Percentiles rank a stretch among this genome's conserved stretches.
Conservation (phyloP, 2,888 invertebrate genomes). For the Sphecodes monilicornis region DNA sequence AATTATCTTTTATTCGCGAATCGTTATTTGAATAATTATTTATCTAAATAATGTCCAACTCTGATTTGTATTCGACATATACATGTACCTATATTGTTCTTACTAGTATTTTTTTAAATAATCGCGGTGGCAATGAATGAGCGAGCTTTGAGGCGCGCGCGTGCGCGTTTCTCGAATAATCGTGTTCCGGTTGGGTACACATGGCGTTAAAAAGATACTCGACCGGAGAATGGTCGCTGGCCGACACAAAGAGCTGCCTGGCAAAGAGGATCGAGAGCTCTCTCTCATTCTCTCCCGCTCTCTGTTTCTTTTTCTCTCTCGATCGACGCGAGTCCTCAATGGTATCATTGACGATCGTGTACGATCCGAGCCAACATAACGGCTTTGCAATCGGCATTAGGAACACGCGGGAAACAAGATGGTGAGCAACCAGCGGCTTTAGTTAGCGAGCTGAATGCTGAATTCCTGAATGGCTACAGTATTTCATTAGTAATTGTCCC, state of each 20-base stretch:
- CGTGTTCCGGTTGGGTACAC: slow-evolving; percentile 7
- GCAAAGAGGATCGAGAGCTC: slow-evolving; percentile 32
- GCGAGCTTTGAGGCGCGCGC: background rate
- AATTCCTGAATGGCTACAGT: slow-evolving; percentile 39
- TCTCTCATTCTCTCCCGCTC: background rate
- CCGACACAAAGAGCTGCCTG: slow-evolving; percentile 2
- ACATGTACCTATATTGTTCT: too few species aligned
- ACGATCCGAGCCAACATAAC: slow-evolving; percentile 32
- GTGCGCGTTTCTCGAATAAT: slow-evolving; percentile 14
- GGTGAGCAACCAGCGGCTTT: slow-evolving; percentile 40
- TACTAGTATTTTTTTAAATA: too few species aligned
- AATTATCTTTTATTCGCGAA: too few species aligned
- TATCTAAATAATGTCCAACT: too few species aligned
- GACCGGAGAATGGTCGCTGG: background rate
- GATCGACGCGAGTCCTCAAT: slow-evolving; percentile 37
- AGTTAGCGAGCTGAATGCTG: slow-evolving; percentile 14
- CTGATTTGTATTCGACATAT: too few species aligned
- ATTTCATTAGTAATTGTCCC: too few species aligned
- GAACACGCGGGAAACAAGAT: slow-evolving; percentile 7
- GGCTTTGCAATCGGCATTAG: slow-evolving; percentile 26
- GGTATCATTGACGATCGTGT: slow-evolving; percentile 36
- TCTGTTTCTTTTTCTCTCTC: background rate
- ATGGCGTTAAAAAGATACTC: slow-evolving; percentile 15
- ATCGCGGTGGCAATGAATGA: slow-evolving; percentile 3
- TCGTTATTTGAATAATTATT: too few species aligned